These are phyloP conservation scores for Psilopsiagon aurifrons DNA, from an alignment of 2,113 vertebrate species.

Conservation along the genomic window DNA sequence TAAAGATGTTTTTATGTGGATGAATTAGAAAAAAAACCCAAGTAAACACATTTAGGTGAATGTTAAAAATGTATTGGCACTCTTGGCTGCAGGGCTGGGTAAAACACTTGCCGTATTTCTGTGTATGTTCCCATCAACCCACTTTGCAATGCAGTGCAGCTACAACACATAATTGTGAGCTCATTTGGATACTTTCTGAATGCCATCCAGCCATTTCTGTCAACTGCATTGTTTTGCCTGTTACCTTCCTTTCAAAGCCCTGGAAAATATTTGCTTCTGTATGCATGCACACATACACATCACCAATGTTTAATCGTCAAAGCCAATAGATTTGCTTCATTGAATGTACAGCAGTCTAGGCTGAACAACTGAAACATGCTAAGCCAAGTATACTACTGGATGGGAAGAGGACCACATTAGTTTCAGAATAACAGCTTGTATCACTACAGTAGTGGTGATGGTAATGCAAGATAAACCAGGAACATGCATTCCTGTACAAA, in stretches of 20 bases:
- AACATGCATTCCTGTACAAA: background rate
- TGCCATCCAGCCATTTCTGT: background rate
- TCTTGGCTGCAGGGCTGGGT: background rate
- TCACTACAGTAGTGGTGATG: background rate
- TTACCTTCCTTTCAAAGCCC: conserved; percentile 11
- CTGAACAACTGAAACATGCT: background rate
- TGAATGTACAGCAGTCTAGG: background rate
- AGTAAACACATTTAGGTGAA: conserved; percentile 1
- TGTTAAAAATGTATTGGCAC: conserved; percentile 4
- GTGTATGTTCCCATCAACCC: conserved; percentile 10
- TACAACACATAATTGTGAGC: conserved; percentile 31
- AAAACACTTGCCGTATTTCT: conserved; percentile 10
- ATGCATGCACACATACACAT: rapidly evolving
- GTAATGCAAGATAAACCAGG: background rate
- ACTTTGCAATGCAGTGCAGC: conserved; percentile 4
- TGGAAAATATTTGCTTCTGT: conserved; percentile 13
- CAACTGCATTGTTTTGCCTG: background rate
- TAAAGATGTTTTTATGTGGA: background rate
- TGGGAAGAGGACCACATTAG: background rate
- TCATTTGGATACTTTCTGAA: conserved; percentile 33
- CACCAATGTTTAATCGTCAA: background rate
- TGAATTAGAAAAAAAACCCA: background rate
- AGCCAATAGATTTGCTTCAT: background rate
- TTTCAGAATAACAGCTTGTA: background rate
- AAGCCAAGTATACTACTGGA: background rate